phyloP scores from a whole-genome alignment of 2,888 invertebrate species.

The Trichogramma dendrolimi region DNA sequence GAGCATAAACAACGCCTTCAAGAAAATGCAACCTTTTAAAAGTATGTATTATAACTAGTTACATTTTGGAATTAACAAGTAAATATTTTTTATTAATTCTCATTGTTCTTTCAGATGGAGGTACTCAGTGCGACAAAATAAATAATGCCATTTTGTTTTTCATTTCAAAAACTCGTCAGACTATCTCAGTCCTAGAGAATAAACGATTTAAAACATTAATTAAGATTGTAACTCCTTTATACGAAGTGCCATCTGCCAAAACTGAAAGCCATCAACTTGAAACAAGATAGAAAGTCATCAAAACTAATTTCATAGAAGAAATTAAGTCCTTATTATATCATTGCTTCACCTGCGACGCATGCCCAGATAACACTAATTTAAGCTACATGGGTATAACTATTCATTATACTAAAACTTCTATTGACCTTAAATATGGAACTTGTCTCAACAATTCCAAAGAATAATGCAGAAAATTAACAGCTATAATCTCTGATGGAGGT shows the following conservation, averaged over 20 bases:
- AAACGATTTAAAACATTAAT: constrained; percentile 29
- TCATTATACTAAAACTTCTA: constrained; percentile 32
- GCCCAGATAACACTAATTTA: constrained; percentile 35
- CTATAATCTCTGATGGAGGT: not conserved
- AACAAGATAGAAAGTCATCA: constrained; percentile 19
- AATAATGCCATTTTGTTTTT: constrained; percentile 31
- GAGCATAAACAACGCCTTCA: too few relatives aligned
- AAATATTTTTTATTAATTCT: too few relatives aligned
- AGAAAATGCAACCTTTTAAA: too few relatives aligned
- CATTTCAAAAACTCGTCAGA: constrained; percentile 29
- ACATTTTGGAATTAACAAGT: too few relatives aligned
- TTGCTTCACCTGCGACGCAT: constrained; percentile 36
- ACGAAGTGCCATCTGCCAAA: constrained; percentile 28
- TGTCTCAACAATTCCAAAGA: not conserved
- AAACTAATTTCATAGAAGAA: constrained; percentile 5
- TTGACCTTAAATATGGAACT: constrained; percentile 8
- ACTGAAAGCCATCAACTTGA: constrained; percentile 25
- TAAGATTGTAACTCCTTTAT: constrained; percentile 29
- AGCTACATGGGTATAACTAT: constrained; percentile 36
- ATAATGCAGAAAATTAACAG: not conserved
- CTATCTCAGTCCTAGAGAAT: constrained; percentile 29
- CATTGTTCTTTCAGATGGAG: constrained; percentile 23
- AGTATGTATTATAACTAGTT: too few relatives aligned
- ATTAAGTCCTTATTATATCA: constrained; percentile 8
- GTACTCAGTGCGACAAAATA: constrained; percentile 20